Evolutionary conservation across 92 coral and sea anemone genomes (phyloP).

Genomic region (Epizoanthus illoricatus): DNA sequence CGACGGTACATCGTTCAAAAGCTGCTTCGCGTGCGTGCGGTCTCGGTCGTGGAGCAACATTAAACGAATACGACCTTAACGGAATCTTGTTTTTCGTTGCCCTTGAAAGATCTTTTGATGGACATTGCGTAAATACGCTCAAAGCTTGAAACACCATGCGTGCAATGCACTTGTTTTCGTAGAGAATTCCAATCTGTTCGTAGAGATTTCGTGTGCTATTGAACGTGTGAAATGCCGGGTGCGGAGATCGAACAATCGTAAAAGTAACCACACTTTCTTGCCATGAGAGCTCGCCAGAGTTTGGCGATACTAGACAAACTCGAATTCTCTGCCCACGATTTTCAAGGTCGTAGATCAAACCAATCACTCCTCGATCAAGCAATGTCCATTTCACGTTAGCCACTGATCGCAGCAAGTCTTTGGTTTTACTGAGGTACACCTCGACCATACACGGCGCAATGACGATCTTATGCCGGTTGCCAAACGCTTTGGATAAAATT

Average conservation of each 20-base stretch:
- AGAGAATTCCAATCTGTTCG: slow-evolving; percentile 79
- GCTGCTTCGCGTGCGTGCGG: slow-evolving; percentile 55
- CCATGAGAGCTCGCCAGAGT: slow-evolving; percentile 73
- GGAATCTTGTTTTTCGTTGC: slow-evolving; percentile 36
- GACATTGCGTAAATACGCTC: slow-evolving; percentile 72
- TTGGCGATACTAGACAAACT: slow-evolving; percentile 68
- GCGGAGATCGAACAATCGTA: slow-evolving; percentile 80
- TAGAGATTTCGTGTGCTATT: slow-evolving; percentile 83
- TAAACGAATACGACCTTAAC: slow-evolving; percentile 68
- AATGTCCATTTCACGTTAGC: slow-evolving; percentile 78
- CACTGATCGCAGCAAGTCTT: slow-evolving; percentile 68
- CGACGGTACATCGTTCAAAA: slow-evolving; percentile 71
- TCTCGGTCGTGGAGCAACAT: slow-evolving; percentile 71
- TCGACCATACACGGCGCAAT: slow-evolving; percentile 91
- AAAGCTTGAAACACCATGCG: slow-evolving; percentile 81
- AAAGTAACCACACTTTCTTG: slow-evolving; percentile 89
- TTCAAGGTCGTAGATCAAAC: slow-evolving; percentile 76
- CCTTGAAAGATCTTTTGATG: slow-evolving; percentile 37
- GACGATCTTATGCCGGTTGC: slow-evolving; percentile 71
- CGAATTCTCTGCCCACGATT: slow-evolving; percentile 71
- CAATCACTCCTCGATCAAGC: slow-evolving; percentile 71
- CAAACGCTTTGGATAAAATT: slow-evolving; percentile 62
- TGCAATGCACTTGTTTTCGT: slow-evolving; percentile 84
- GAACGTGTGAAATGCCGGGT: slow-evolving; percentile 84
- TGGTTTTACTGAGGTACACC: slow-evolving; percentile 72